Conservation (phyloP, 2,888 invertebrate genomes). For the Trisateles emortualis region DNA sequence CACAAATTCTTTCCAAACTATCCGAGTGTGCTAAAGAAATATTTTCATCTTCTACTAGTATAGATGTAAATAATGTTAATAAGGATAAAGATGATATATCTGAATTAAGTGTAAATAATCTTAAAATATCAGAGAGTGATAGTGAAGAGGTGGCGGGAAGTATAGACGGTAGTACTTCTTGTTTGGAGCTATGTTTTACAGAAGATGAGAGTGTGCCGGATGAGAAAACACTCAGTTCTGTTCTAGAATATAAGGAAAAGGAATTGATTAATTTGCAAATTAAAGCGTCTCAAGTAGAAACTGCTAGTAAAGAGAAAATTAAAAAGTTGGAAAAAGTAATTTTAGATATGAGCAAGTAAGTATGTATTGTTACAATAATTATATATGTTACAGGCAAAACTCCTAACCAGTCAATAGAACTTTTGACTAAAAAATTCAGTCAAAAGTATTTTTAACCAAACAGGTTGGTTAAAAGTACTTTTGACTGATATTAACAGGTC, state of each 20-base stretch:
- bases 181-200: constrained; percentile 81
- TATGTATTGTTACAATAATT: constrained; percentile 15
- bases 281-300: constrained; percentile 81
- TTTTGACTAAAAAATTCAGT: too few relatives aligned
- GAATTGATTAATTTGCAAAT: constrained; percentile 83
- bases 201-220: constrained; percentile 78
- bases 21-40: constrained; percentile 85
- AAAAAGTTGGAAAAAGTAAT: constrained; percentile 84
- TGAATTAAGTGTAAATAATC: constrained; percentile 77
- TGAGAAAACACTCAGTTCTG: constrained; percentile 65
- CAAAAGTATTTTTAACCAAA: too few relatives aligned
- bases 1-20: constrained; percentile 78
- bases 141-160: constrained; percentile 81
- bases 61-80: constrained; percentile 70
- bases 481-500: too few relatives aligned
- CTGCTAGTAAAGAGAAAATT: constrained; percentile 78
- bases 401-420: too few relatives aligned
- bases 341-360: constrained; percentile 89
- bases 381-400: too few relatives aligned
- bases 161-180: constrained; percentile 81
- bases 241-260: constrained; percentile 79
- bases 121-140: constrained; percentile 82
- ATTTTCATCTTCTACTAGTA: constrained; percentile 79
- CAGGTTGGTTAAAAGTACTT: too few relatives aligned
- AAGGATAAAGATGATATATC: constrained; percentile 80